Evolutionary conservation across 2,888 invertebrate species (phyloP), one percentile per base, ranked within the genome.

Genomic region (Drosophila melanocephala): DNA sequence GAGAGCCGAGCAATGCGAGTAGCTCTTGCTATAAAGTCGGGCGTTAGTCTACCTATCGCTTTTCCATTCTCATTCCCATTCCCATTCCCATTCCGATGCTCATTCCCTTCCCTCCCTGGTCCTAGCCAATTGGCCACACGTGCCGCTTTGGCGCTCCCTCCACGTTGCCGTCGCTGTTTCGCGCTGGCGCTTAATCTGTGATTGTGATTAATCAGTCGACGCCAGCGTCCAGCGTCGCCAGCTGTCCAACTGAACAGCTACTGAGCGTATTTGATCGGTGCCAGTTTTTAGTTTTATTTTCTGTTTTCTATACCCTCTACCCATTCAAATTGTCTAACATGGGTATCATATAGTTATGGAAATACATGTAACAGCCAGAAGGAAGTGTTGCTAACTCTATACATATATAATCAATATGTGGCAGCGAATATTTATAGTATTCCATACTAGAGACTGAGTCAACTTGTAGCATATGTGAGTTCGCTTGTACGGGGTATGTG

Each of bases 171-270:
- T 70, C 53, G 55, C 56, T 73, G 59, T 56, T 78, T 69, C 55
- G 68, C 56, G 60, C 79, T 76, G 89, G 91, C 91, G 91, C 87
- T 84, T 90, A 89, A 89, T 87, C 87, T 84, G 82, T 81, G 87
- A 79, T 87, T 87, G 78, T 90, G 87, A 87, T 87, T 87, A 90
- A 87, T 87, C 82, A 79, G 89, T 65, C 79, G 75, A 79, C 84
- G 78, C 77, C 73, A 68, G 75, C 79, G 86, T 72, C 79, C 68
- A 57, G 68, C 56, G 69, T 57, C 57, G 75, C 75, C 77, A 82
- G 75, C 89, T 84, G 79, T 82, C 74, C 63, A 69, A 55, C 61
- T 71, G 76, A 71, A 70, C 73, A 68, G 90, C 85, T 86, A 90
- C 86, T 77, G 83, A 83, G 78, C 72, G 76, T 75, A 78, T 90